A percentile compares a stretch with the other conserved stretches of the same genome.
phyloP scores from a whole-genome alignment of 2,888 invertebrate species.

The Cryptosula pallasiana region DNA sequence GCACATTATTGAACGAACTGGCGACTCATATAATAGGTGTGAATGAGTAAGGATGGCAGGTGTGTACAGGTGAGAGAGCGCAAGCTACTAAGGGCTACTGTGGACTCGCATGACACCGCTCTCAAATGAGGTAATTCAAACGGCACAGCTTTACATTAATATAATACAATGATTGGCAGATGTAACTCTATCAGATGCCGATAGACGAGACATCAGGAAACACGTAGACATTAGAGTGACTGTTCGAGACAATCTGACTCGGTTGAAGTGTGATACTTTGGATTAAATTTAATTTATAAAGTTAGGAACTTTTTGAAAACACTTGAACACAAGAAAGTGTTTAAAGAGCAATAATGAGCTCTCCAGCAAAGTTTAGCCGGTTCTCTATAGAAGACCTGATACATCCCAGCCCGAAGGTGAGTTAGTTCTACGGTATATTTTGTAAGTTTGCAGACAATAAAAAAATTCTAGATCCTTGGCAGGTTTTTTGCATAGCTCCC shows the following conservation, averaged over 20 bases:
- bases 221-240: background rate
- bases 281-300: constrained; percentile 8
- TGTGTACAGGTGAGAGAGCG: background rate
- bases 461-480: no score
- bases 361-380: background rate
- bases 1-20: no score
- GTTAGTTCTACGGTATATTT: background rate
- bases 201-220: background rate
- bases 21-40: no score
- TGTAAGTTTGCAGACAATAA: no score
- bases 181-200: constrained; percentile 17
- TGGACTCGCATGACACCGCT: constrained; percentile 1
- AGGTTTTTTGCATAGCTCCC: no score
- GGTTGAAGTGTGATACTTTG: background rate
- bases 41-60: background rate
- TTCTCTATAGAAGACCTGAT: constrained; percentile 12
- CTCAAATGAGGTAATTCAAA: constrained; percentile 19
- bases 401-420: background rate
- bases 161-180: constrained; percentile 16
- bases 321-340: background rate
- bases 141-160: background rate
- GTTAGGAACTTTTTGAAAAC: background rate
- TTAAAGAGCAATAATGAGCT: background rate
- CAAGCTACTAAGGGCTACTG: background rate
- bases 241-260: constrained; percentile 8